phyloP scores from a whole-genome alignment of 2,113 vertebrate genomes.

The Osmerus eperlanus region DNA sequence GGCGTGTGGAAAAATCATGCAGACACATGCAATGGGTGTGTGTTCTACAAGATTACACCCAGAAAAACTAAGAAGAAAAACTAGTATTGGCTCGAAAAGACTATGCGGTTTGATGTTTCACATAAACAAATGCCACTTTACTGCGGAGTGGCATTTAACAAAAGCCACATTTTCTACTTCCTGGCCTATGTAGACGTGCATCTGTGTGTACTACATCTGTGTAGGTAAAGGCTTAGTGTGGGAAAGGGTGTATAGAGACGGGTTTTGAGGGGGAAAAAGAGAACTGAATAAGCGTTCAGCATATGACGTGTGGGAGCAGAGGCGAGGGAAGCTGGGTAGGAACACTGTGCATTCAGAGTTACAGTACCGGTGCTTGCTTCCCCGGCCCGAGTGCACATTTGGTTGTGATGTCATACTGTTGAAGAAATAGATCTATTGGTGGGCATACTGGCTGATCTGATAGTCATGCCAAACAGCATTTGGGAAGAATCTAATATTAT shows the following conservation, averaged over 20 bases:
- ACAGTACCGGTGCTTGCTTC: slow-evolving; percentile 18
- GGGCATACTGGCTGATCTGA: slow-evolving; percentile 10
- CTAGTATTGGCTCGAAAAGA: not conserved
- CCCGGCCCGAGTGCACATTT: slow-evolving; percentile 12
- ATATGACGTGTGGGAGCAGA: not conserved
- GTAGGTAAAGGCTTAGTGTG: too few relatives aligned
- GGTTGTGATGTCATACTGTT: slow-evolving; percentile 30
- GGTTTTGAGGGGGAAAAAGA: too few relatives aligned
- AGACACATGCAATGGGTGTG: too few relatives aligned
- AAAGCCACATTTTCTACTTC: too few relatives aligned
- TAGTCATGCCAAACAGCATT: slow-evolving; percentile 4
- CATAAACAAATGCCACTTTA: too few relatives aligned
- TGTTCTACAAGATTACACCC: too few relatives aligned
- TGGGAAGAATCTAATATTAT: not conserved
- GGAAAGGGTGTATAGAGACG: too few relatives aligned
- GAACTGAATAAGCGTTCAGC: not conserved
- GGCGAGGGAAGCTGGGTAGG: not conserved
- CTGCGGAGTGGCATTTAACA: too few relatives aligned
- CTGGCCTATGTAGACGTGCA: too few relatives aligned
- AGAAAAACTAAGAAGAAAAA: not conserved
- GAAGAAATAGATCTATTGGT: slow-evolving; percentile 31
- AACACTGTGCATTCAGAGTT: slow-evolving; percentile 14
- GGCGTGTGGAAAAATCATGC: too few relatives aligned
- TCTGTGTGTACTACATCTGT: too few relatives aligned
- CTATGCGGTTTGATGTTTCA: too few relatives aligned